These are phyloP conservation scores for Chiloscyllium plagiosum DNA, from an alignment of 2,113 vertebrate genomes.

Conservation along the genomic window DNA sequence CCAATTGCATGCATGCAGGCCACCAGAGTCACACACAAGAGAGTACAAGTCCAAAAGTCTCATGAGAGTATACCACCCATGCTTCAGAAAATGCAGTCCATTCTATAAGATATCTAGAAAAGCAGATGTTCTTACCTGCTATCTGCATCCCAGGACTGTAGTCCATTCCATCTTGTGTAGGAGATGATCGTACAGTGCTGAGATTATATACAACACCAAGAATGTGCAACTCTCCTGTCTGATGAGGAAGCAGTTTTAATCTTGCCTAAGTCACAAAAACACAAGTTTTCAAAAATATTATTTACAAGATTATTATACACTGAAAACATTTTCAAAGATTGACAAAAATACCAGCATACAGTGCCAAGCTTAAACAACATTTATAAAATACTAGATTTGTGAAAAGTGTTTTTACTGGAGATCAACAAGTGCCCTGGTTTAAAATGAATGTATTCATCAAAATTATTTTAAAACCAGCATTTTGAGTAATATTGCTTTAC, in stretches of 20 bases:
- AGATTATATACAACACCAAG: constrained; percentile 88
- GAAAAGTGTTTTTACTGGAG: not conserved
- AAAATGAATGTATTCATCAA: not conserved
- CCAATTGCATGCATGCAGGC: too few species aligned
- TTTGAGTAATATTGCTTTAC: not conserved
- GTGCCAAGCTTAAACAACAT: not conserved
- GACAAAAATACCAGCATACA: not conserved
- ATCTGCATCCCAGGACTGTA: constrained; percentile 56
- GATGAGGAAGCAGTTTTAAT: constrained; percentile 86
- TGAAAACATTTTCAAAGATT: not conserved
- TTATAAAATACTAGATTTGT: not conserved
- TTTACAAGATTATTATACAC: not conserved
- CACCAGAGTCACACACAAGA: too few species aligned
- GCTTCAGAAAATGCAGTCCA: too few species aligned
- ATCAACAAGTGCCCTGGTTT: not conserved
- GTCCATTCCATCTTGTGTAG: constrained; percentile 61
- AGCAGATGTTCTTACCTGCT: constrained; percentile 58
- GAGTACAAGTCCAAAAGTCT: too few species aligned
- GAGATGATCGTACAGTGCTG: constrained; percentile 60
- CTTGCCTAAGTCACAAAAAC: constrained; percentile 65
- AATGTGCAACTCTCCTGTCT: constrained; percentile 86
- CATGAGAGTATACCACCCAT: too few species aligned
- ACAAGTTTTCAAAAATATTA: not conserved
- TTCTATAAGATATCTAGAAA: not conserved
- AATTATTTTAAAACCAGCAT: not conserved